Conservation (phyloP, 2,888 invertebrate species). For the Periphyllus acericola region DNA sequence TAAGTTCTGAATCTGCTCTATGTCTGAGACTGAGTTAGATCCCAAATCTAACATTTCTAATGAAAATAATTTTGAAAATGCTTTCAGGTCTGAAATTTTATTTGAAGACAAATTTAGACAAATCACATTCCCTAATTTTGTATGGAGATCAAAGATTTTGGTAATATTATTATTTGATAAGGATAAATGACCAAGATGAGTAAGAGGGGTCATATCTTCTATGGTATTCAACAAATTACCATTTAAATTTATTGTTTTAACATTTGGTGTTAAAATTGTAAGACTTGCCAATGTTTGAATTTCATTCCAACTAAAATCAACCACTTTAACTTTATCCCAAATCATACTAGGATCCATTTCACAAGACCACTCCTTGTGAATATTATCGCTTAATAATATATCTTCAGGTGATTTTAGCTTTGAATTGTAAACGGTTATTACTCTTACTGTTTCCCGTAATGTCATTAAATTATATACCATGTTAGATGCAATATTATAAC, state of each 20-base stretch:
- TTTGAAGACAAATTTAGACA: constrained; percentile 87
- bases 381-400: constrained; percentile 84
- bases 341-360: constrained; percentile 64
- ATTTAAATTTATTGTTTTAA: constrained; percentile 78
- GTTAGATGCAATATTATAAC: constrained; percentile 76
- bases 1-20: constrained; percentile 83
- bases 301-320: constrained; percentile 82
- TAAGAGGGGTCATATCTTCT: constrained; percentile 80
- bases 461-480: constrained; percentile 74
- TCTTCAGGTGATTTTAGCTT: constrained; percentile 78
- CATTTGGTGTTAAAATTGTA: constrained; percentile 78
- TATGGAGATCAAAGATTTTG: constrained; percentile 80
- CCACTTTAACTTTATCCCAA: constrained; percentile 71
- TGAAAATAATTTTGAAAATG: constrained; percentile 85
- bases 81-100: constrained; percentile 76
- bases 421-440: constrained; percentile 73
- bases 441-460: constrained; percentile 74
- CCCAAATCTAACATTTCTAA: constrained; percentile 86
- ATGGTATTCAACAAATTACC: constrained; percentile 82
- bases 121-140: constrained; percentile 88
- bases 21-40: constrained; percentile 82
- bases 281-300: constrained; percentile 83
- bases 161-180: constrained; percentile 82
- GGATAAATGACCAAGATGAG: constrained; percentile 80
- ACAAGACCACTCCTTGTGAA: constrained; percentile 75